Base-by-base conservation (phyloP, 2,888 invertebrate species). In the Volucella bombylans region DNA sequence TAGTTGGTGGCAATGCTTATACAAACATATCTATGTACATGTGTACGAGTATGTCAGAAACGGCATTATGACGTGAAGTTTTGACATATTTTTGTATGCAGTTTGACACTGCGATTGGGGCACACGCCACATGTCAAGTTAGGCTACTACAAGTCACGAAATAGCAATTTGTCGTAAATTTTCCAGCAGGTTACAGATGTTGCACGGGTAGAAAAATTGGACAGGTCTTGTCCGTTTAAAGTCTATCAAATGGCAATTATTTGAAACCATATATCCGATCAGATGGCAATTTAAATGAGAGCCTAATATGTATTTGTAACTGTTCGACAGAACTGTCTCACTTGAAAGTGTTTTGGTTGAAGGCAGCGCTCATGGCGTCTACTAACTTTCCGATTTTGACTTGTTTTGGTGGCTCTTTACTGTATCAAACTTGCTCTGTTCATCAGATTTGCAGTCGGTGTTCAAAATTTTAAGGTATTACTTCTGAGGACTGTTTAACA, bases 41-140 rank as follows among this genome's bases (percentile, higher is more conserved):
- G 6, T 31, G 4, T 31, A 31, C 6, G 6, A 31, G 6, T 31
- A 31, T 31, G 31, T 31, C 31, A 68, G 18, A 41, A n/a, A 39
- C 38, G 39, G n/a, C 43, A 49, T 62, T 77, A 59, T 76, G 76
- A 57, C 59, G 50, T 71, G 49, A 41, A 67, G 31, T 59, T 74
- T 57, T 74, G 79, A 79, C 82, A 81, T 55, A 61, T 61, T 52
- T 64, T 49, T 72, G 71, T 59, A n/a, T 31, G 2, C 11, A 47
- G 45, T 49, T 54, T 71, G 81, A 69, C 81, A 65, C 68, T 54
- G 43, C 50, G 49, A 82, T 78, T 71, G 52, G 71, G 18, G 59
- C 50, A 49, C 71, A 57, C 78, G 71, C 15, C 18, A 68, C 14
- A 43, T 67, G 55, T 62, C 62, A 68, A 80, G 31, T 31, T 6